Evolutionary conservation across 2,113 vertebrate genomes (phyloP).

Genomic region (Anarrhichthys ocellatus): DNA sequence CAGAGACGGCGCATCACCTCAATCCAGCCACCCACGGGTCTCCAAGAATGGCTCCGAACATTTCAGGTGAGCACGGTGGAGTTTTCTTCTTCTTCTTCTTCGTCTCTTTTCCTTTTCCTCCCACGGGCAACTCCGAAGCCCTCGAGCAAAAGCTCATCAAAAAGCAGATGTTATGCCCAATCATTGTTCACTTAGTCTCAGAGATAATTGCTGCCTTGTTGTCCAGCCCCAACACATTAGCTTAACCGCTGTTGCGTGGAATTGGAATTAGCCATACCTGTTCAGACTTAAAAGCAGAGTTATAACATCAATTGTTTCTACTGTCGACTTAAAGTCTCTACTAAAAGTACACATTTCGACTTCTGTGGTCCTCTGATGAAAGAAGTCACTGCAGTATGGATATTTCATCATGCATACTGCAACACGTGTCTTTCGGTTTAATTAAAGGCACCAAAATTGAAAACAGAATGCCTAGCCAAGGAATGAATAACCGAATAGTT

Average conservation of each 20-base stretch:
- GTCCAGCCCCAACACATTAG: slow-evolving; percentile 68
- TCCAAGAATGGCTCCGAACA: slow-evolving; percentile 99
- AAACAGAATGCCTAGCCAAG: no score
- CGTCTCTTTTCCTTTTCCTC: background rate
- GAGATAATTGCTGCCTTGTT: slow-evolving; percentile 78
- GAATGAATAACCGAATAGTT: no score
- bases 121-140: slow-evolving; percentile 11
- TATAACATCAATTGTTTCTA: slow-evolving; percentile 16
- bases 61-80: slow-evolving; percentile 90
- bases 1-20: slow-evolving; percentile 96
- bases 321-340: slow-evolving; percentile 14
- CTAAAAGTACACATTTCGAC: slow-evolving; percentile 40
- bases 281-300: slow-evolving; percentile 53
- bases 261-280: slow-evolving; percentile 73
- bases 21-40: slow-evolving; percentile 95
- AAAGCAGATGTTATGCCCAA: slow-evolving; percentile 74
- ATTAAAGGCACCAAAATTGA: no score
- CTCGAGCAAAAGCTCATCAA: slow-evolving; percentile 63
- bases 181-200: slow-evolving; percentile 67
- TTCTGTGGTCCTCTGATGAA: slow-evolving; percentile 20
- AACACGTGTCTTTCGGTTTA: no score
- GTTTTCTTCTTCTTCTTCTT: background rate
- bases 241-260: slow-evolving; percentile 73
- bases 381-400: background rate
- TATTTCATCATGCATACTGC: no score